Evolutionary conservation across 23 tunicate species (phyloP), one percentile per base, ranked within the genome.

Genomic region (Trididemnum nubilum): DNA sequence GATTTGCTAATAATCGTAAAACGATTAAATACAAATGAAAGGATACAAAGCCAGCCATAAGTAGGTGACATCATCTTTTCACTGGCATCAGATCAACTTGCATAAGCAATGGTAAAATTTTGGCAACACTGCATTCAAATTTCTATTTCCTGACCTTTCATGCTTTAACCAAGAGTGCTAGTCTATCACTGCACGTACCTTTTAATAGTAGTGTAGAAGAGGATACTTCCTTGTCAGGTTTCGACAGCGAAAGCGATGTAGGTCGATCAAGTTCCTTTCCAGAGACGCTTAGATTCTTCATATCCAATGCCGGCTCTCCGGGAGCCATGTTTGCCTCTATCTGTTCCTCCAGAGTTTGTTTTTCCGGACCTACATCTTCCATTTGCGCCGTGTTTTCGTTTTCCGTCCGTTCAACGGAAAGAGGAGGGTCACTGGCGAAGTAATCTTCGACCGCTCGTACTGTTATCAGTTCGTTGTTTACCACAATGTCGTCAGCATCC

Each of bases 401-500:
- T 12, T 32, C 74, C 7, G 38, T 3, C n/a, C 4, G 12, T 31
- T 21, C 74, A 9, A n/a, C 38, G 28, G 69, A 63, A 23, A 4
- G n/a, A n/a, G n/a, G n/a, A n/a, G n/a, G n/a, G 26, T 21, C 67
- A 31, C 26, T 54, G 4, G 90, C 37, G 40, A 72, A 87, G 60
- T 87, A 85, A 61, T 87, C 85, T 40, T 81, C 81, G 22, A 80
- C 85, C 25, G 84, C 85, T 3, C 79, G 38, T 19, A 39, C 54
- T 23, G 77, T 85, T 31, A 85, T 40, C 64, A 81, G 64, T 83
- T 87, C 91, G 37, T 87, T 87, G 33, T 71, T 79, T 27, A 87
- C 81, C 29, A 73, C 44, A 9, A 87, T 81, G 36, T 80, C 91
- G 0, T 64, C 84, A 19, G 65, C 83, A 35, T 80, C 83, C 5